Evolutionary conservation across 2,797 vertebrate species (phyloP), one percentile per base, ranked within the genome.

Genomic region (Parambassis ranga): DNA sequence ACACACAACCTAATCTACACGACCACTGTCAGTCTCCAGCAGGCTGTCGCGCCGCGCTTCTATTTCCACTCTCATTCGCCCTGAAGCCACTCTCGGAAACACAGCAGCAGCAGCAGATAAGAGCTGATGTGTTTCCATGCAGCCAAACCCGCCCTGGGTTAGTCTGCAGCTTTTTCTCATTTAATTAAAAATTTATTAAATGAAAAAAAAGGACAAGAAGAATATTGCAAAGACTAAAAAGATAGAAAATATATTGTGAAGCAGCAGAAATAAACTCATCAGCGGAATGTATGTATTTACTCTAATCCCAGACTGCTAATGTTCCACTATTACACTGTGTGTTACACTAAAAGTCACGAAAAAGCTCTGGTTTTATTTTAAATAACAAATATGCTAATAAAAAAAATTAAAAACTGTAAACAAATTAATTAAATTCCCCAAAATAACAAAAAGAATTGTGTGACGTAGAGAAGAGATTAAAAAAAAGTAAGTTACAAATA

Each of bases 31-130:
- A 1, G 26, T 7, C 1, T 31, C 14, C 10, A 36, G 56, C 43
- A 47, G 38, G 11, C 43, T 46, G 50, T 24, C 13, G 22, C 31
- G 23, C 18, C 52, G 42, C 72, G 53, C 65, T 74, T 71, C 59
- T 14, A 10, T 60, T 64, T 19, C 57, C 71, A 53, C 71, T 58
- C 53, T 27, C 47, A 9, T 39, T 62, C 38, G 47, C 61, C 76
- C 82, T 42, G 72, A 65, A 62, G 80, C 75, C 32, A 6, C 44
- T 58, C 68, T 56, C 62, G 15, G 24, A 39, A 23, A 64, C n/a
- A 37, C 32, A 64, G 14, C 76, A 59, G 79, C 46, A 19, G 52
- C 19, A 49, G 7, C 0, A 75, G 84, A 86, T 82, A 70, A 80
- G 59, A 59, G 9, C 27, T 0, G 27, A 6, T 32, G 41, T 36